Conservation (phyloP, 1,140 invertebrate genomes). For the Oryctes rhinoceros region DNA sequence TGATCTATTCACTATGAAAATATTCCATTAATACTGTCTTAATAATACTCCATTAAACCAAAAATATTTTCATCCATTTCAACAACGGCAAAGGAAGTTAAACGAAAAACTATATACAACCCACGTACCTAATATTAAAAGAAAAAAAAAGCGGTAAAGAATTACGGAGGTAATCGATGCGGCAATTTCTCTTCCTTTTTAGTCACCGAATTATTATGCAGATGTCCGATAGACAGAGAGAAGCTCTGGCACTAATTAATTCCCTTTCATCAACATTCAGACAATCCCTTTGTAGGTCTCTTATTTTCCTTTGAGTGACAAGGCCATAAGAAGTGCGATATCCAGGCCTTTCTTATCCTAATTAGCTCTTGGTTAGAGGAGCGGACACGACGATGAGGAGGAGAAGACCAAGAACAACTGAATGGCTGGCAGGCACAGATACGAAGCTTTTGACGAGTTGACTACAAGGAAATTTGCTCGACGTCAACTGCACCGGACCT, state of each 20-base stretch:
- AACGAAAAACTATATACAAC: too few relatives aligned
- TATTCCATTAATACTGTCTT: too few relatives aligned
- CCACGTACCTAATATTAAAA: too few relatives aligned
- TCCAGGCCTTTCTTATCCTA: constrained; percentile 53
- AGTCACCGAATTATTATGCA: constrained; percentile 41
- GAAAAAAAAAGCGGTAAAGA: not conserved
- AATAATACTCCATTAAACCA: too few relatives aligned
- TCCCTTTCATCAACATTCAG: constrained; percentile 49
- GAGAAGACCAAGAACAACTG: constrained; percentile 44
- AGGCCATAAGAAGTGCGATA: constrained; percentile 50
- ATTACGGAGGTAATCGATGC: constrained; percentile 15
- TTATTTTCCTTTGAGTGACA: constrained; percentile 50
- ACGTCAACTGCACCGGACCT: constrained; percentile 43
- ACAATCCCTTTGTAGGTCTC: constrained; percentile 51
- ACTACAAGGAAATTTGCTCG: constrained; percentile 45
- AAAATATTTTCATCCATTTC: too few relatives aligned
- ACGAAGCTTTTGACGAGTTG: constrained; percentile 45
- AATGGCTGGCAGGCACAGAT: constrained; percentile 47
- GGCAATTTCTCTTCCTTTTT: constrained; percentile 27
- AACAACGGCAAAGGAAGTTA: too few relatives aligned
- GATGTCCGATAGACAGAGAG: constrained; percentile 43
- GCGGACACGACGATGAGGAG: constrained; percentile 42
- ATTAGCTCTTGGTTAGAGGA: constrained; percentile 49
- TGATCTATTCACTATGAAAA: too few relatives aligned
- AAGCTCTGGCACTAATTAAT: constrained; percentile 50